Conservation (phyloP, 2,797 vertebrate genomes). For the Amblyopsis hoosieri region DNA sequence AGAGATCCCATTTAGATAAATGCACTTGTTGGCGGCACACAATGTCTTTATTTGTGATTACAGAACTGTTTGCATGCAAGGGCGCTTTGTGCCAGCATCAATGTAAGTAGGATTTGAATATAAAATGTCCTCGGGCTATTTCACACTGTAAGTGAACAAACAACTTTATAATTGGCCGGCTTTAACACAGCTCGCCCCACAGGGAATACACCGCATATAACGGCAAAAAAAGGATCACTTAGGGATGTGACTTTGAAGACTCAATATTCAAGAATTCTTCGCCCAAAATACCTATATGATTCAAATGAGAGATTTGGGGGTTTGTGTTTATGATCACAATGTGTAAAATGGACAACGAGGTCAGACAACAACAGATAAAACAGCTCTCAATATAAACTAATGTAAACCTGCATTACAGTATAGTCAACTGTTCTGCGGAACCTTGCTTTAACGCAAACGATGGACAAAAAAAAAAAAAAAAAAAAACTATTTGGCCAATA, state of each 20-base stretch:
- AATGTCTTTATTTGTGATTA: slow-evolving; percentile 50
- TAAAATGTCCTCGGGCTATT: slow-evolving; percentile 52
- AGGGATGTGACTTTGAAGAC: background rate
- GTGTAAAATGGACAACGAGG: too few species aligned
- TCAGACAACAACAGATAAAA: background rate
- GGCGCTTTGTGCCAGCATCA: slow-evolving; percentile 33
- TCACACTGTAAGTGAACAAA: slow-evolving; percentile 53
- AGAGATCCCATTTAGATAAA: slow-evolving; percentile 50
- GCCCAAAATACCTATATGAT: slow-evolving; percentile 21
- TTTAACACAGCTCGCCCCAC: slow-evolving; percentile 40
- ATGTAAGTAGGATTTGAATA: slow-evolving; percentile 57
- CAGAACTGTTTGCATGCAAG: slow-evolving; percentile 53
- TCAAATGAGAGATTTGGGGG: slow-evolving; percentile 1
- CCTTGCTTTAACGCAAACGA: too few species aligned
- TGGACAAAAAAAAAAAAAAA: too few species aligned
- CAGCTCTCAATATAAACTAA: background rate
- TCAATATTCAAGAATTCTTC: slow-evolving; percentile 1
- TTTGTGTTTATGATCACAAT: background rate
- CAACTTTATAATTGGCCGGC: slow-evolving; percentile 54
- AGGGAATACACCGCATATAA: slow-evolving; percentile 40
- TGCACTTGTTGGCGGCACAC: slow-evolving; percentile 29
- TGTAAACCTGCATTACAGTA: too few species aligned
- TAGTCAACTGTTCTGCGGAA: too few species aligned
- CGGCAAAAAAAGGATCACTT: slow-evolving; percentile 27
- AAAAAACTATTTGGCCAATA: too few species aligned